These are phyloP conservation scores for Arvicanthis niloticus DNA, from an alignment of 2,113 vertebrate species.

Conservation along the genomic window DNA sequence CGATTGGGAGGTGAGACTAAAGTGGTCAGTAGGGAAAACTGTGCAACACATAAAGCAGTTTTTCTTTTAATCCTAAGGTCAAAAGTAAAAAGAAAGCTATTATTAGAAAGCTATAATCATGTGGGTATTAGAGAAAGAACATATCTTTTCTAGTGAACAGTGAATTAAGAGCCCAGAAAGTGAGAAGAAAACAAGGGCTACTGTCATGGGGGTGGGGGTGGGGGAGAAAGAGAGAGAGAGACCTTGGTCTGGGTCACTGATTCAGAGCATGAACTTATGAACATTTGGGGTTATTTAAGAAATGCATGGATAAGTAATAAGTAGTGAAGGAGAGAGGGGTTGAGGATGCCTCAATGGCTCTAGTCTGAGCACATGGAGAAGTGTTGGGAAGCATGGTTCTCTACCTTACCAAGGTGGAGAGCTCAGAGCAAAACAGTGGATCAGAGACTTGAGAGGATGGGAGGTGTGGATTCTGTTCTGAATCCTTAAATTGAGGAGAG, in stretches of 20 bases:
- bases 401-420: background rate
- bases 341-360: background rate
- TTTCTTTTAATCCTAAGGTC: constrained; percentile 26
- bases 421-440: background rate
- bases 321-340: background rate
- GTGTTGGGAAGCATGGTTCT: background rate
- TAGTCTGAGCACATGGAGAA: background rate
- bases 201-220: background rate
- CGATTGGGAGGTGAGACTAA: background rate
- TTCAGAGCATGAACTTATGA: background rate
- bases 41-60: background rate
- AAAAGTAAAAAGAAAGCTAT: background rate
- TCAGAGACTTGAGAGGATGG: background rate
- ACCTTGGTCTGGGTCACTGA: background rate
- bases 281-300: background rate
- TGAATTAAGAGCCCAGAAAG: background rate
- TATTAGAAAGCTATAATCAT: background rate
- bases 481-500: constrained; percentile 18
- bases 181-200: background rate
- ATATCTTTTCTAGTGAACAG: background rate
- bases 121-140: background rate
- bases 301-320: background rate
- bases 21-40: background rate
- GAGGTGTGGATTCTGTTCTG: background rate
- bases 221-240: background rate